phyloP scores from a whole-genome alignment of 1,140 invertebrate species.

The Paraescarpia echinospica region DNA sequence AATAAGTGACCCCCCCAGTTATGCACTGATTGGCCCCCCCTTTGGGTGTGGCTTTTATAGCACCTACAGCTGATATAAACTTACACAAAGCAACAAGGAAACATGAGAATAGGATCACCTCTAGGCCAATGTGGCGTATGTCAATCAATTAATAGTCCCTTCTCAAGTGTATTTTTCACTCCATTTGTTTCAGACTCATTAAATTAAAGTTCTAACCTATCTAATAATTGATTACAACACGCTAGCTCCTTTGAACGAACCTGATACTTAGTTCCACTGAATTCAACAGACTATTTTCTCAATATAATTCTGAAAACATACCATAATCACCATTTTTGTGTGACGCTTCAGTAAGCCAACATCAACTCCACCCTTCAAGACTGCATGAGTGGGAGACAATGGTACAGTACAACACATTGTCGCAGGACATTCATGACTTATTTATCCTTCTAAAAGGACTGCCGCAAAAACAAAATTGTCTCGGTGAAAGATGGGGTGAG shows the following conservation, averaged over 20 bases:
- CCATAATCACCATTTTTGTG: neutral
- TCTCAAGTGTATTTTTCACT: neutral
- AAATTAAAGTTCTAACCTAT: no score
- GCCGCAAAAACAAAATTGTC: neutral
- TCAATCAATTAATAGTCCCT: neutral
- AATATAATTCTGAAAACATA: neutral
- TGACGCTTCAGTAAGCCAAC: neutral
- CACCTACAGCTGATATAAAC: neutral
- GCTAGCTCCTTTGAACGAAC: no score
- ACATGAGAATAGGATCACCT: neutral
- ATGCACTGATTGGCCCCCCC: neutral
- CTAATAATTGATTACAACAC: no score
- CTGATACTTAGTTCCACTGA: no score
- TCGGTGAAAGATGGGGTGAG: no score
- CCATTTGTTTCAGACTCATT: no score
- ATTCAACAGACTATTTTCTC: neutral
- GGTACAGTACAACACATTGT: neutral
- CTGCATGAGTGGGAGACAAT: neutral
- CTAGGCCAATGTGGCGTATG: neutral
- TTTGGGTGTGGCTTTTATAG: neutral
- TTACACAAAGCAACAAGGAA: neutral
- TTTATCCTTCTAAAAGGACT: neutral
- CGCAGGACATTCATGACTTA: neutral
- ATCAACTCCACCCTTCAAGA: neutral
- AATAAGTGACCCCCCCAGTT: neutral